Evolutionary conservation across 1,140 invertebrate genomes (phyloP).

Genomic region (Semibalanus balanoides): DNA sequence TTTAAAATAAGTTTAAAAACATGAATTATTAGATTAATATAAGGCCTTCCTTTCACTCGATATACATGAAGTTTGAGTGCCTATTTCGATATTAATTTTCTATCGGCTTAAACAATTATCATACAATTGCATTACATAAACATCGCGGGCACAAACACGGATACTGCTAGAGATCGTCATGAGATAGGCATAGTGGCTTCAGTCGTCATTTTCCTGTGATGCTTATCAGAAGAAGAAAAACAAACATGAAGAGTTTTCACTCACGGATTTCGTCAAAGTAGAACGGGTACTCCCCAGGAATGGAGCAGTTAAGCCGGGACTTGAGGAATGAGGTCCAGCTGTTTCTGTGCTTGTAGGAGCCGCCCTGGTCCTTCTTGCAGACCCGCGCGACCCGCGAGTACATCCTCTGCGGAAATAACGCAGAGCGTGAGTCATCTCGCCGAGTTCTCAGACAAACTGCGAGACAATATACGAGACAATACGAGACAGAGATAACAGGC

Average conservation of each 20-base stretch:
- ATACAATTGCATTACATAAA: background rate
- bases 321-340: constrained; percentile 88
- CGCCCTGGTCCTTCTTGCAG: constrained; percentile 84
- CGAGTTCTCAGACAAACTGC: too few species aligned
- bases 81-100: background rate
- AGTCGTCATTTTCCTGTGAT: too few species aligned
- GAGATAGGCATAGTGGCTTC: too few species aligned
- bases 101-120: background rate
- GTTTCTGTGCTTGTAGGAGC: constrained; percentile 45
- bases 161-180: background rate
- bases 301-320: constrained; percentile 83
- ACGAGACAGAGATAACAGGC: too few species aligned
- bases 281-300: constrained; percentile 87
- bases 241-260: background rate
- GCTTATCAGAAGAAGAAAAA: background rate
- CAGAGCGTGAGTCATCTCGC: too few species aligned
- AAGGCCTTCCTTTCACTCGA: too few species aligned
- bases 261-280: constrained; percentile 90
- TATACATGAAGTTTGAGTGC: too few species aligned
- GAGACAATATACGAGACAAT: too few species aligned
- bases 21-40: too few species aligned
- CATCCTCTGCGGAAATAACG: constrained; percentile 42
- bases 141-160: background rate
- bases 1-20: too few species aligned
- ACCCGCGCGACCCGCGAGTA: constrained; percentile 90